Evolutionary conservation across 2,113 vertebrate genomes (phyloP), one percentile per base, ranked within the genome.

Genomic region (Micromys minutus): DNA sequence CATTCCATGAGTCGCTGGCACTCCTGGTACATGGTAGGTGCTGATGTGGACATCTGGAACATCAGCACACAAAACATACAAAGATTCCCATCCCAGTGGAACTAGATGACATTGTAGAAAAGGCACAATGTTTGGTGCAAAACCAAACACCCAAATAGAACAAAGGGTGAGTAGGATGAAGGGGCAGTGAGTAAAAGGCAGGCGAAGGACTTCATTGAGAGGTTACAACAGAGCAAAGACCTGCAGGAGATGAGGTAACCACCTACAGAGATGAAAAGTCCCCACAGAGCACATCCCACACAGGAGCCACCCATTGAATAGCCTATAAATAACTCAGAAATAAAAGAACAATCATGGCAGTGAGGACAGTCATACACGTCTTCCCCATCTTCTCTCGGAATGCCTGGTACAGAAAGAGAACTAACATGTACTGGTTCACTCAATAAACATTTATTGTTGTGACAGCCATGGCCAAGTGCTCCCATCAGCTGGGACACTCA

Each of bases 291-390:
- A 65, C 36, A 3, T 47, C 17, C 39, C 55, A 69, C 81, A 72
- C 19, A 92, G 39, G 42, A 87, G 16, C 15, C 29, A 45, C 42
- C 75, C 31, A 85, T 85, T 45, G 95, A 83, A 61, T n/a, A 88
- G 61, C 39, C 87, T 22, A 39, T 74, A 89, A 92, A 65, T 76
- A 72, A 83, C 39, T 87, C 29, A 39, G 79, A 89, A 92, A 59
- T 76, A 72, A 83, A 87, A 83, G 67, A 74, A 87, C 36, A 79
- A 76, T 42, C n/a, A 8, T 94, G 71, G 87, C 4, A 93, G n/a
- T 67, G 71, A 90, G 24, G n/a, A 71, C 0, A 34, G 63, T 61
- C 47, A 80, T 67, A 94, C 85, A 69, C n/a, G 61, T 69, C 74
- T 72, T 77, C 47, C 61, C 79, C 36, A 42, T 88, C 75, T 84